Base-by-base conservation (phyloP, 2,888 invertebrate species). In the Ptilodon capucinus region DNA sequence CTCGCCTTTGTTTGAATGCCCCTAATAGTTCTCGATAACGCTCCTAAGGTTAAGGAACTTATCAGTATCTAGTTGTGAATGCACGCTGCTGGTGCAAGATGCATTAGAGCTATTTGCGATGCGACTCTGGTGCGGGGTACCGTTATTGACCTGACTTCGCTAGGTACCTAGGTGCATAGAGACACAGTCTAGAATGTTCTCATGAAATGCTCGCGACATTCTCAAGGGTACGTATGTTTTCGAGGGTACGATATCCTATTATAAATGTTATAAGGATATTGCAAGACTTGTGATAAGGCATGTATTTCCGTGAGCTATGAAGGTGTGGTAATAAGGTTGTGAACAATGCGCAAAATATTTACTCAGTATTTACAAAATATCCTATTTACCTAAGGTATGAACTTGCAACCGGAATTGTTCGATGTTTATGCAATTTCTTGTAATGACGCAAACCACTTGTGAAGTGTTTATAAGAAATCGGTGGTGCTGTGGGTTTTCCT, bases 121-220 rank as follows among this genome's bases (percentile, higher is more conserved):
- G 88, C 86, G 75, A 71, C 76, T 69, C 67, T 57, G 73, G 79
- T 72, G 64, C 72, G 62, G 54, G 56, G 56, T 84, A 80, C 89
- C 85, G 89, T 90, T 89, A 87, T 49, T 76, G 83, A 81, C 84
- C 83, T 78, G 74, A 71, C 79, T 70, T 63, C 68, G 64, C 63
- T 57, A 51, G 51, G 62, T 61, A 61, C 56, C 50, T 51, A 54
- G 57, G 53, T 52, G 56, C 50, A 44, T 60, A 51, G 61, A 54
- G 57, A 62, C 60, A 57, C 55, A 40, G 49, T n/a, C 52, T 67
- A 67, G 64, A 60, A 59, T 56, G 47, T 56, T 60, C 53, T 38
- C 49, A 45, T 41, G 57, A 52, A 48, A 53, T 49, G 35, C 41
- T 42, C 42, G 42, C 54, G 51, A 42, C 51, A 55, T 53, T 57